Evolutionary conservation across 2,113 vertebrate species (phyloP).

Genomic region (Lampris megalopsis): DNA sequence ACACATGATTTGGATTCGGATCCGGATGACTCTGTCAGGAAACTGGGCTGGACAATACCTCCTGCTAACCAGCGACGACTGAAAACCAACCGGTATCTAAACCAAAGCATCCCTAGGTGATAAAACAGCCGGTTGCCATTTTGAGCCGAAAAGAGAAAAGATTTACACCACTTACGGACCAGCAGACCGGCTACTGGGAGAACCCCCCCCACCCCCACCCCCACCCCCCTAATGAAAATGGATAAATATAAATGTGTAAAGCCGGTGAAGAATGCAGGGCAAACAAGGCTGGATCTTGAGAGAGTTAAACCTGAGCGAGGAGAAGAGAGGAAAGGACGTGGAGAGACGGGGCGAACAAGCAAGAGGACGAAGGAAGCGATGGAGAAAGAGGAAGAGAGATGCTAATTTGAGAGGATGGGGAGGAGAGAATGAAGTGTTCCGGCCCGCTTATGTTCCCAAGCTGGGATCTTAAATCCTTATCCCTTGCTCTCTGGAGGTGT

Average conservation of each 20-base stretch:
- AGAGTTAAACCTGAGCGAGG: slow-evolving; percentile 26
- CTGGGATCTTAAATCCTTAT: slow-evolving; percentile 24
- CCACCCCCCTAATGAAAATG: slow-evolving; percentile 46
- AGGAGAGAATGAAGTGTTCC: slow-evolving; percentile 52
- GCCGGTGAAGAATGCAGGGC: slow-evolving; percentile 30
- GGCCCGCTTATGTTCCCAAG: slow-evolving; percentile 36
- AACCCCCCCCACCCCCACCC: slow-evolving; percentile 16
- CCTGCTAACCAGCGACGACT: not conserved
- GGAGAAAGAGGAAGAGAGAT: slow-evolving; percentile 33
- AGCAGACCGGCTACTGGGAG: slow-evolving; percentile 30
- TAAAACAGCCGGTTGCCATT: slow-evolving; percentile 35
- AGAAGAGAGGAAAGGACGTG: slow-evolving; percentile 11
- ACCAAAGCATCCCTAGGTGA: slow-evolving; percentile 28
- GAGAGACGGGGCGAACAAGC: not conserved
- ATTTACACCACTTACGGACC: slow-evolving; percentile 50
- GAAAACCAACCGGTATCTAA: slow-evolving; percentile 24
- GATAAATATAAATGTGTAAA: slow-evolving; percentile 49
- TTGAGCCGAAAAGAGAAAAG: slow-evolving; percentile 25
- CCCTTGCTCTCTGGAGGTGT: slow-evolving; percentile 9
- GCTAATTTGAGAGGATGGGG: slow-evolving; percentile 54
- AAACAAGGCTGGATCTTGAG: not conserved
- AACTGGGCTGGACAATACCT: too few species aligned
- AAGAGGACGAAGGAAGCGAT: not conserved
- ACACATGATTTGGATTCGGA: too few species aligned
- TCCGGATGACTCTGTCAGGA: too few species aligned